phyloP scores from a whole-genome alignment of 2,888 invertebrate genomes.

The Scaptomyza polygonia region DNA sequence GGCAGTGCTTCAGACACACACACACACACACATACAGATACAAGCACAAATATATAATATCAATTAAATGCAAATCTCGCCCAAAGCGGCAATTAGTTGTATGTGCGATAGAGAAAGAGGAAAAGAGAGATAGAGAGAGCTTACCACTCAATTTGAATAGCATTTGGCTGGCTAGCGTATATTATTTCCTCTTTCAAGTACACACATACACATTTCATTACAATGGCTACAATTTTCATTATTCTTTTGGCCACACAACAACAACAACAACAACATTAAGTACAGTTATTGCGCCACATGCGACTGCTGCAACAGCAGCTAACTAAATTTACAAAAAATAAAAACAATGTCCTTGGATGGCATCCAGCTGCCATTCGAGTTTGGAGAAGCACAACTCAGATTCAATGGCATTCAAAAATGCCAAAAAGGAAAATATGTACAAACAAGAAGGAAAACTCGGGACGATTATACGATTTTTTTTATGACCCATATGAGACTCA shows the following conservation, averaged over 20 bases:
- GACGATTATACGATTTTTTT: slow-evolving; percentile 72
- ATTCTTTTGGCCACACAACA: slow-evolving; percentile 58
- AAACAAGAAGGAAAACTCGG: slow-evolving; percentile 8
- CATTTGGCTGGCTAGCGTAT: slow-evolving; percentile 37
- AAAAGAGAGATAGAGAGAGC: no score
- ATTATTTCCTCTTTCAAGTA: slow-evolving; percentile 46
- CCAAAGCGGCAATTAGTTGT: slow-evolving; percentile 52
- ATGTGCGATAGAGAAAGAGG: slow-evolving; percentile 2
- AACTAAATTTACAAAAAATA: slow-evolving; percentile 55
- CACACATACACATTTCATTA: slow-evolving; percentile 22
- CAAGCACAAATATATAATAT: slow-evolving; percentile 26
- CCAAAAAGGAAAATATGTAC: not conserved
- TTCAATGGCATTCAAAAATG: slow-evolving; percentile 49
- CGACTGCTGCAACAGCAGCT: slow-evolving; percentile 63
- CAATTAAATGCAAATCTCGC: slow-evolving; percentile 47
- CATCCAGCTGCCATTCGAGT: slow-evolving; percentile 67
- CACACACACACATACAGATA: not conserved
- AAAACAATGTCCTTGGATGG: slow-evolving; percentile 74
- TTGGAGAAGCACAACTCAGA: slow-evolving; percentile 12
- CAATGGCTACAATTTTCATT: slow-evolving; percentile 47
- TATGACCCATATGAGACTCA: slow-evolving; percentile 79
- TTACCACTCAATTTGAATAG: slow-evolving; percentile 32
- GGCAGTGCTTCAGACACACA: slow-evolving; percentile 19
- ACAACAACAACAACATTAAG: slow-evolving; percentile 29
- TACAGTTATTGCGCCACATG: slow-evolving; percentile 57